These are phyloP conservation scores for Picathartes gymnocephalus DNA, from an alignment of 2,113 vertebrate genomes.

Conservation along the genomic window DNA sequence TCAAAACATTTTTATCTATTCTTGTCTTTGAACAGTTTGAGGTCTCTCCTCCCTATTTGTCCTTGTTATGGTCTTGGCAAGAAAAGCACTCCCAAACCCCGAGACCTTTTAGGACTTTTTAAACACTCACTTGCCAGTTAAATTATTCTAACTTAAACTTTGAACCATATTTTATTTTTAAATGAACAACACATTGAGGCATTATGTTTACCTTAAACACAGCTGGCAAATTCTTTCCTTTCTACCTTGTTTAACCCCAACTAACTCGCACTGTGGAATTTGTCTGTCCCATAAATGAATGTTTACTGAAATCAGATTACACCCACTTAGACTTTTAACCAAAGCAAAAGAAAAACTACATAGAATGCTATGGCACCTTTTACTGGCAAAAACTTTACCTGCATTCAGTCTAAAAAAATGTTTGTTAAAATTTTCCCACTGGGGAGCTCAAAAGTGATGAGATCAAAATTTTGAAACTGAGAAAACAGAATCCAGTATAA, in stretches of 20 bases:
- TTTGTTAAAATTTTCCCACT: not conserved
- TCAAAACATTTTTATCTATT: not conserved
- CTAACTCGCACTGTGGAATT: not conserved
- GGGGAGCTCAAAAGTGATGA: not conserved
- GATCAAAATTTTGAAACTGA: not conserved
- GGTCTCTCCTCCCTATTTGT: not conserved
- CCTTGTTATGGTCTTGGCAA: not conserved
- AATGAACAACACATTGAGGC: not conserved
- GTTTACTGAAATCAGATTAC: not conserved
- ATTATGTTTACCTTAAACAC: not conserved
- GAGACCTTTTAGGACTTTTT: not conserved
- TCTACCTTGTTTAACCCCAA: not conserved
- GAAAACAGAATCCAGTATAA: not conserved
- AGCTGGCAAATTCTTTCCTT: not conserved
- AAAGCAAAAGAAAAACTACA: not conserved
- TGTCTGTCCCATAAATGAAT: not conserved
- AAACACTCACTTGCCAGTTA: not conserved
- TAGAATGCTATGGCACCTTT: not conserved
- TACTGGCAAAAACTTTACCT: not conserved
- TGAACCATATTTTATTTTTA: not conserved
- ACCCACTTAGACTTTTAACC: not conserved
- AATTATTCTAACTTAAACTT: not conserved
- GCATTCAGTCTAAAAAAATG: not conserved
- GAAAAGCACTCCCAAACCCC: not conserved
- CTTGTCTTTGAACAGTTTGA: not conserved